Evolutionary conservation across 2,797 vertebrate species (phyloP).

Genomic region (Pseudotriccus pelzelni): DNA sequence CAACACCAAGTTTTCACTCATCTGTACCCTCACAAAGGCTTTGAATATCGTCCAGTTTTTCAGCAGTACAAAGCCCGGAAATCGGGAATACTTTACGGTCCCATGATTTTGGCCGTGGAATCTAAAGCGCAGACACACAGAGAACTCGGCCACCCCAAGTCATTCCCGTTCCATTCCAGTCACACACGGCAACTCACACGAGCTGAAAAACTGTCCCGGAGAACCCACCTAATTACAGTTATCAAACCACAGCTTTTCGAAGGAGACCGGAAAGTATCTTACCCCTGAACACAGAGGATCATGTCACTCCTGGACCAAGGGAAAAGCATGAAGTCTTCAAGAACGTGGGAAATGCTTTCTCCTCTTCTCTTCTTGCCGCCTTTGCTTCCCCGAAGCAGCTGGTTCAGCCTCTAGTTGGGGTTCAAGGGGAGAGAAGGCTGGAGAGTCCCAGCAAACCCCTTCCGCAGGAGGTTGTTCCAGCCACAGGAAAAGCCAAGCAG

Average conservation of each 20-base stretch:
- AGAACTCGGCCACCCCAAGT: fast-evolving
- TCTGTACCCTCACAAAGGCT: not conserved
- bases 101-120: not conserved
- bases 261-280: constrained; percentile 65
- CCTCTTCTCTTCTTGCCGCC: not conserved
- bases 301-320: constrained; percentile 81
- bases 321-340: constrained; percentile 68
- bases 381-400: not conserved
- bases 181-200: not conserved
- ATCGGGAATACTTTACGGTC: not conserved
- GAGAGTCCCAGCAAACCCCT: not conserved
- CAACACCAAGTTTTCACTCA: not conserved
- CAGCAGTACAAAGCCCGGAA: not conserved
- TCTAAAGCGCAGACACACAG: not conserved
- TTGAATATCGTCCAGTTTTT: not conserved
- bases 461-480: not conserved
- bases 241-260: not conserved
- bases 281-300: constrained; percentile 96
- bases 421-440: not conserved
- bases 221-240: not conserved
- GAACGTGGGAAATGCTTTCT: not conserved
- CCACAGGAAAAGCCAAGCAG: not conserved
- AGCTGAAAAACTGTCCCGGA: not conserved
- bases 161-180: not conserved
- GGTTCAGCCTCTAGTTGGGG: not conserved